phyloP scores from a whole-genome alignment of 2,888 invertebrate genomes.

The Platerodrilus igneus region DNA sequence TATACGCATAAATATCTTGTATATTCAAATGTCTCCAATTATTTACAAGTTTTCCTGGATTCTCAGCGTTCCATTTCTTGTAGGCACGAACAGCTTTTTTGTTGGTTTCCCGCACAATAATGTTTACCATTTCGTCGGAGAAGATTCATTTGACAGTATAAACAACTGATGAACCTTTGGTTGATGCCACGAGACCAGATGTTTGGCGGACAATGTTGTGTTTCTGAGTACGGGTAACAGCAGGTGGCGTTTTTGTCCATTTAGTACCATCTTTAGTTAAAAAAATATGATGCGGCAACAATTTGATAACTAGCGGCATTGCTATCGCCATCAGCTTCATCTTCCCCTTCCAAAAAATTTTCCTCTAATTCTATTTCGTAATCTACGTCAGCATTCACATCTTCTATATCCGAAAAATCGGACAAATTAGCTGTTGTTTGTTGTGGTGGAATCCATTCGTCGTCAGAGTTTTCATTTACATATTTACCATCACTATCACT shows the following conservation, averaged over 20 bases:
- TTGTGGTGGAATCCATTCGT: too few species aligned
- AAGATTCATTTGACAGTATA: slow-evolving; percentile 7
- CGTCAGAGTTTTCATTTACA: too few species aligned
- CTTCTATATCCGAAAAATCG: too few species aligned
- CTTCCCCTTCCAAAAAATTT: slow-evolving; percentile 2
- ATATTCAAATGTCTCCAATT: slow-evolving; percentile 6
- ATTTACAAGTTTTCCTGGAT: slow-evolving; percentile 3
- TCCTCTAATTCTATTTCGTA: slow-evolving; percentile 1
- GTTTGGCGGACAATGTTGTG: slow-evolving; percentile 7
- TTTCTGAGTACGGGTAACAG: slow-evolving; percentile 7
- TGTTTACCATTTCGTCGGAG: slow-evolving; percentile 8
- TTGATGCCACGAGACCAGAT: slow-evolving; percentile 4
- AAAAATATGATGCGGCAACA: slow-evolving; percentile 6
- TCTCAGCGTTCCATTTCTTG: slow-evolving; percentile 7
- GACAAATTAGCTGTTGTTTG: too few species aligned
- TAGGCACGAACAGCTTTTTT: slow-evolving; percentile 6
- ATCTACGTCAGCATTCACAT: slow-evolving; percentile 6
- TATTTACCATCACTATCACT: too few species aligned
- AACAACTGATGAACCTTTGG: slow-evolving; percentile 5
- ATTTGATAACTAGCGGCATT: slow-evolving; percentile 1
- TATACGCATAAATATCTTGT: slow-evolving; percentile 5
- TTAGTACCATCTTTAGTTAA: slow-evolving; percentile 9
- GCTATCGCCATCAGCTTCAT: slow-evolving; percentile 3
- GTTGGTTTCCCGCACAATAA: slow-evolving; percentile 8
- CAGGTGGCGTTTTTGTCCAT: slow-evolving; percentile 7